Base-by-base conservation (phyloP, 2,888 invertebrate genomes). In the Pyrrhosoma nymphula region DNA sequence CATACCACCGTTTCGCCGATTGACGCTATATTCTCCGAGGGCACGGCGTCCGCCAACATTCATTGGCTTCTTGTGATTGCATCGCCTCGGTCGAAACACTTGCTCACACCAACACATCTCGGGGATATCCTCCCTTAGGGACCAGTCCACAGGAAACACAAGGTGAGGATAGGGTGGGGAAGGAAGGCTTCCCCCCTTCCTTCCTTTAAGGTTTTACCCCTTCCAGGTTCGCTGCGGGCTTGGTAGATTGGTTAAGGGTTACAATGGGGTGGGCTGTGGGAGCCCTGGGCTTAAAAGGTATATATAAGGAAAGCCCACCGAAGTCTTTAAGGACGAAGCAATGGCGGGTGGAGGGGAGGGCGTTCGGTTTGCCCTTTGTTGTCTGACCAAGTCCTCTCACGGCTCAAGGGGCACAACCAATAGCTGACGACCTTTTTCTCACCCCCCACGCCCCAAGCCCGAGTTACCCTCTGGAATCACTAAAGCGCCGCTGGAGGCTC, bases 371-470 rank as follows among this genome's bases (percentile, higher is more conserved):
- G 82, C 82, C 82, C 82, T 82, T 82, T 82, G 82, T 82, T 82
- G 82, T 82, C 82, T 82, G 82, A 82, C 82, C 82, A 14, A 35
- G 60, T 60, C 35, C 26, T n/a, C 30, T 82, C n/a, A 30, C 82
- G 82, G 82, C 30, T 82, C 82, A 82, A 18, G 35, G 35, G 82
- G 82, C 82, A 82, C 82, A 82, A 82, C 82, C 82, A 82, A 82
- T 82, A 82, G 82, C 30, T 35, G 82, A 82, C 35, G 82, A 82
- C 82, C 82, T 82, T 82, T 82, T 82, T 82, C 82, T 82, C 82
- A 82, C 82, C 82, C 82, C 82, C 75, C 14, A 3, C 75, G 4
- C 12, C 82, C 26, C 75, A 20, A 26, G 26, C 82, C 16, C 26
- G 23, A 30, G 82, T 16, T 16, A 35, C 14, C 82, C 16, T n/a